A percentile compares a stretch with the other conserved stretches of the same genome.
Evolutionary conservation across 2,888 invertebrate species (phyloP).

Genomic region (Latrodectus elegans): DNA sequence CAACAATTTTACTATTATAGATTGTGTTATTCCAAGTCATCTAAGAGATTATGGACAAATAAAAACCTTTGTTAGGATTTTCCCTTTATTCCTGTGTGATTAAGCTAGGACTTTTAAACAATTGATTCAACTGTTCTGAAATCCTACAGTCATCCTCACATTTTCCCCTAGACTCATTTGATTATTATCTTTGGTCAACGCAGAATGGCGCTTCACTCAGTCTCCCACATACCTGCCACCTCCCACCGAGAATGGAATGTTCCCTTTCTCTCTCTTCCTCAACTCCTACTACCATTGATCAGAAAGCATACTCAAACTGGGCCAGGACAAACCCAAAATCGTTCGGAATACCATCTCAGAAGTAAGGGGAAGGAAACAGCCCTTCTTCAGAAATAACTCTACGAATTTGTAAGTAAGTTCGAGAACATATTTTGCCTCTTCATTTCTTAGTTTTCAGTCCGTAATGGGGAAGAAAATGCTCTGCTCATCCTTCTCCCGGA

Average conservation of each 20-base stretch:
- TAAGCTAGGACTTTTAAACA: not conserved
- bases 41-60: no score
- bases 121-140: not conserved
- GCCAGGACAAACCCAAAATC: not conserved
- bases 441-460: not conserved
- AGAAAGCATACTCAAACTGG: constrained; percentile 19
- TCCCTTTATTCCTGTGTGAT: not conserved
- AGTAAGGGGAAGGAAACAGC: not conserved
- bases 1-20: no score
- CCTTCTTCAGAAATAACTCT: not conserved
- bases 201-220: not conserved
- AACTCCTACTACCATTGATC: constrained; percentile 57
- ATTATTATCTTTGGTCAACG: not conserved
- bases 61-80: not conserved
- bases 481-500: constrained; percentile 1
- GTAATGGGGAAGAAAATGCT: not conserved
- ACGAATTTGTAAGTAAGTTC: constrained; percentile 1
- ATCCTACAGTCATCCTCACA: not conserved
- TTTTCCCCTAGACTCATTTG: not conserved
- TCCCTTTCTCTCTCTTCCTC: constrained; percentile 17
- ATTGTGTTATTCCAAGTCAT: no score
- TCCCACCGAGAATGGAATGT: constrained; percentile 16
- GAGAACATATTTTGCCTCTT: not conserved
- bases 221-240: constrained; percentile 19
- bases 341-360: constrained; percentile 2